These are phyloP conservation scores for Phlogophora meticulosa DNA, from an alignment of 2,888 invertebrate species.

Conservation along the genomic window DNA sequence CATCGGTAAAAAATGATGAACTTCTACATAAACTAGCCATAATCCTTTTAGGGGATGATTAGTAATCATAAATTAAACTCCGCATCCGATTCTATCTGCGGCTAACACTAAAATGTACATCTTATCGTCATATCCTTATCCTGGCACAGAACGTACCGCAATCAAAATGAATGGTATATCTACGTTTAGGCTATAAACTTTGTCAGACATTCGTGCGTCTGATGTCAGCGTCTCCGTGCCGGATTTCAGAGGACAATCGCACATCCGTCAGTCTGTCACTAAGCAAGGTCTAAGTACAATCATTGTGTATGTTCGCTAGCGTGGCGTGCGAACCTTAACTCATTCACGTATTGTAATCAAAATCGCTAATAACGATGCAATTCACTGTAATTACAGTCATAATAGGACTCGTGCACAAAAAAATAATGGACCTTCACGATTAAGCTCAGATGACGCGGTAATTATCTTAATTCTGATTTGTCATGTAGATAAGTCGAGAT, in stretches of 20 bases:
- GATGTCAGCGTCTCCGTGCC: conserved; percentile 66
- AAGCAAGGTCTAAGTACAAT: conserved; percentile 82
- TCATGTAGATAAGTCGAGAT: not conserved
- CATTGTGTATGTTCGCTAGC: conserved; percentile 71
- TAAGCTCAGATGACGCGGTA: conserved; percentile 18
- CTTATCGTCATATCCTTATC: not conserved
- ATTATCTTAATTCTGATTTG: conserved; percentile 10
- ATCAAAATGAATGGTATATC: conserved; percentile 11
- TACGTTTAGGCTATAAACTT: conserved; percentile 22
- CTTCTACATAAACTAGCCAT: too few species aligned
- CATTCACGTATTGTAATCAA: conserved; percentile 77
- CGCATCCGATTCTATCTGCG: not conserved
- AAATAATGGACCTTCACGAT: conserved; percentile 51
- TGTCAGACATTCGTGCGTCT: conserved; percentile 46
- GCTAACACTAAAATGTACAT: not conserved
- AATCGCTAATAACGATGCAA: conserved; percentile 76
- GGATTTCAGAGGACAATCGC: conserved; percentile 78
- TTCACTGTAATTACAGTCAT: conserved; percentile 74
- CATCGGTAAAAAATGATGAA: too few species aligned
- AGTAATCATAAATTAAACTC: too few species aligned
- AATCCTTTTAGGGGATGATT: too few species aligned
- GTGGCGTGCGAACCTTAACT: conserved; percentile 83
- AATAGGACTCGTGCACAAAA: conserved; percentile 65
- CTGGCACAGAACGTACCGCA: not conserved
- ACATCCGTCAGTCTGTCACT: conserved; percentile 86